Evolutionary conservation across 2,888 invertebrate genomes (phyloP).

Genomic region (Hyles lineata): DNA sequence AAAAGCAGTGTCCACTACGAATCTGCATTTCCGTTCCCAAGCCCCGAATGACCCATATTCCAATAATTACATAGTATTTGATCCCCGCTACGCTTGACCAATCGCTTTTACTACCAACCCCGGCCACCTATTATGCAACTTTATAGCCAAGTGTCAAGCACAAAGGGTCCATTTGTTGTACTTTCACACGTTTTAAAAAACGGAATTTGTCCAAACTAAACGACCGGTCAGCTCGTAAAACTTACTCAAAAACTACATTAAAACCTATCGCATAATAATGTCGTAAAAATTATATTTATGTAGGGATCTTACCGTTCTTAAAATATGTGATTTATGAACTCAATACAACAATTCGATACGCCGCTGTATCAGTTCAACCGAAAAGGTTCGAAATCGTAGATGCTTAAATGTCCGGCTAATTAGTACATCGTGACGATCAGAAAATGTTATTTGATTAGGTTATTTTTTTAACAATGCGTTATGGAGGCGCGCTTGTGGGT

Average conservation of each 20-base stretch:
- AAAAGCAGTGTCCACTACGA: slow-evolving; percentile 16
- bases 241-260: slow-evolving; percentile 57
- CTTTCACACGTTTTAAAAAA: slow-evolving; percentile 81
- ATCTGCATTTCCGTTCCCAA: slow-evolving; percentile 76
- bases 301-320: slow-evolving; percentile 41
- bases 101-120: slow-evolving; percentile 73
- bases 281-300: slow-evolving; percentile 78
- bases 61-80: slow-evolving; percentile 65
- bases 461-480: slow-evolving; percentile 50
- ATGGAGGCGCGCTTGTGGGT: slow-evolving; percentile 64
- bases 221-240: slow-evolving; percentile 74
- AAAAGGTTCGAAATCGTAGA: slow-evolving; percentile 27
- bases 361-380: not conserved
- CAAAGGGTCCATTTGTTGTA: slow-evolving; percentile 63
- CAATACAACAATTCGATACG: slow-evolving; percentile 30
- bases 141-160: slow-evolving; percentile 50
- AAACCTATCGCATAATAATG: slow-evolving; percentile 71
- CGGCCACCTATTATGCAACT: slow-evolving; percentile 58
- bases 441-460: slow-evolving; percentile 57
- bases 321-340: slow-evolving; percentile 36
- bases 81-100: slow-evolving; percentile 78
- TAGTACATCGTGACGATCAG: slow-evolving; percentile 57
- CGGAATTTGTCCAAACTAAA: slow-evolving; percentile 69
- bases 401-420: slow-evolving; percentile 47
- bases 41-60: slow-evolving; percentile 74